A percentile compares a stretch with the other conserved stretches of the same genome.
Evolutionary conservation across 2,113 vertebrate species (phyloP).

Genomic region (Nibea coibor): DNA sequence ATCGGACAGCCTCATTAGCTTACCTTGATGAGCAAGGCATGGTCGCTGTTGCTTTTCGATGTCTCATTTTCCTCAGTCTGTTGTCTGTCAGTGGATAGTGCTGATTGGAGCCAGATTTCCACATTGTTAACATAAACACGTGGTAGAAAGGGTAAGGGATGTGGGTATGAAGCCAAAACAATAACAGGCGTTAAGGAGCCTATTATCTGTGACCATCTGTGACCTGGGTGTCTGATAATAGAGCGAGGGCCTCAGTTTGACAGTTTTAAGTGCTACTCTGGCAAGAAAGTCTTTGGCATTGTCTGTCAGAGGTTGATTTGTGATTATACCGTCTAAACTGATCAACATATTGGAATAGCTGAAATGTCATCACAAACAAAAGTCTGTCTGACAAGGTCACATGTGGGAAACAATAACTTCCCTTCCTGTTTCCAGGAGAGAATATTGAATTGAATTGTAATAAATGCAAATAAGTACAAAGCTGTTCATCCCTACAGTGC

Average conservation of each 20-base stretch:
- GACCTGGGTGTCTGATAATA: constrained; percentile 40
- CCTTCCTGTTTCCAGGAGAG: background rate
- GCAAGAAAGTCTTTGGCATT: constrained; percentile 14
- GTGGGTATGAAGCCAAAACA: constrained; percentile 26
- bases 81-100: constrained; percentile 3
- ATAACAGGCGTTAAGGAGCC: constrained; percentile 43
- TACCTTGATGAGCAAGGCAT: background rate
- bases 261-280: constrained; percentile 36
- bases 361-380: background rate
- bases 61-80: constrained; percentile 6
- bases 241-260: constrained; percentile 16
- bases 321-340: background rate
- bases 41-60: background rate
- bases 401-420: background rate
- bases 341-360: background rate
- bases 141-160: constrained; percentile 9
- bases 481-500: background rate
- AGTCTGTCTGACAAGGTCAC: constrained; percentile 6
- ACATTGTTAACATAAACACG: constrained; percentile 37
- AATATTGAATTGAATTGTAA: background rate
- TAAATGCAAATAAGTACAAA: constrained; percentile 2
- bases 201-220: constrained; percentile 59
- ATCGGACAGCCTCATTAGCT: constrained; percentile 12
- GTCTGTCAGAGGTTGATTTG: constrained; percentile 19
- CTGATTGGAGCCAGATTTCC: constrained; percentile 46